Evolutionary conservation across 2,888 invertebrate species (phyloP), one percentile per base, ranked within the genome.

Genomic region (Cheilosia soror): DNA sequence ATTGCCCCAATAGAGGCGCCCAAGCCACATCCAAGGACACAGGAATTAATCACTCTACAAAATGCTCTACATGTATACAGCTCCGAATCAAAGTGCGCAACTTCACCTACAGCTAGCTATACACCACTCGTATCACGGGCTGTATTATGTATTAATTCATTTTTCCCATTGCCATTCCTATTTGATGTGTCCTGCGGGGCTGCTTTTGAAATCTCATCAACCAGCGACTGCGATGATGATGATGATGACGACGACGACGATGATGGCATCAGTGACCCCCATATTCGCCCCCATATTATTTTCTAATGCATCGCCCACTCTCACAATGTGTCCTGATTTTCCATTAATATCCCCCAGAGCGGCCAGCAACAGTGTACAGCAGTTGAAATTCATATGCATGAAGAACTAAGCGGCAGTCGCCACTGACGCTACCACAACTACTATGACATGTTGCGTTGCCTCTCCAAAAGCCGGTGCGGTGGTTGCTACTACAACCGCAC

Each of bases 181-280:
- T 83, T 73, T 84, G 84, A 84, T 84, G 75, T 84, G 75, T 84
- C 80, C 84, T 84, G 84, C 47, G 79, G 84, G 83, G 53, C 55
- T 84, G 75, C 80, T 80, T 75, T 84, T 84, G 75, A 80, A 84
- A 80, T 75, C 69, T 80, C 84, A 73, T 79, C 84, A 75, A 75
- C 66, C 72, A 42, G 53, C 66, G 78, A 60, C 42, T 31, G 65
- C 51, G 58, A 40, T 57, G 58, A 71, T 55, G 44, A 42, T 49
- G 20, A 15, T 55, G 9, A 29, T 44, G n/a, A 25, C 51, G 29
- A 29, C 20, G 29, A 27, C 5, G 25, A 29, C 20, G 29, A 27
- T 5, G 25, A 49, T 33, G 20, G 11, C 37, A 44, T 5, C 42
- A 42, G 9, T 5, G 1, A 42, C 42, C 5, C n/a, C 51, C 51